Percentiles rank a stretch among this genome's conserved stretches.
Evolutionary conservation across 2,113 vertebrate species (phyloP).

Genomic region (Dromiciops gliroides): DNA sequence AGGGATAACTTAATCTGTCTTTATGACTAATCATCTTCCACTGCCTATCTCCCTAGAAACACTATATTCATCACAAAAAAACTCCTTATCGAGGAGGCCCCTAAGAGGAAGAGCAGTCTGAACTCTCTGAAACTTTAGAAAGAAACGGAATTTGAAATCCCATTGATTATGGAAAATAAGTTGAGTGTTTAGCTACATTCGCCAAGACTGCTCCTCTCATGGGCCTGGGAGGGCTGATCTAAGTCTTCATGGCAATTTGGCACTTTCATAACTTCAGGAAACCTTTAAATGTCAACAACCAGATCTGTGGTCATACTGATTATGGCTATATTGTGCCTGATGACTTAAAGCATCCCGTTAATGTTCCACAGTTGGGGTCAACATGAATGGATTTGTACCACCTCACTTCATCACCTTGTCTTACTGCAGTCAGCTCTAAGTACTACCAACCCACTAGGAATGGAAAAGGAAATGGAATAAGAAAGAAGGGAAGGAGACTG

Average conservation of each 20-base stretch:
- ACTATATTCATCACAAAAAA: slow-evolving; percentile 4
- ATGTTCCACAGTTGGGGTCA: background rate
- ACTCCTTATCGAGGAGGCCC: background rate
- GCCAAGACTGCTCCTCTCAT: background rate
- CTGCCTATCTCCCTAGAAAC: background rate
- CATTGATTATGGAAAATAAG: background rate
- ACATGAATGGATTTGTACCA: background rate
- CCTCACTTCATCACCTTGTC: background rate
- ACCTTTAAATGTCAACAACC: background rate
- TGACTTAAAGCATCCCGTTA: background rate
- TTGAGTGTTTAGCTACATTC: background rate
- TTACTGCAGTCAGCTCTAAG: background rate
- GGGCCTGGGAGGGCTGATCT: background rate
- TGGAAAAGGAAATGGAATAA: background rate
- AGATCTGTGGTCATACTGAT: background rate
- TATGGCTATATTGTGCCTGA: background rate
- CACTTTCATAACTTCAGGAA: background rate
- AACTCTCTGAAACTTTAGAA: background rate
- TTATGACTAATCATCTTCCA: background rate
- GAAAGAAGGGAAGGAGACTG: background rate
- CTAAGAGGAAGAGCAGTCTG: background rate
- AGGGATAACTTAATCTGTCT: background rate
- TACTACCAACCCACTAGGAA: background rate
- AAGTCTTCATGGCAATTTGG: background rate
- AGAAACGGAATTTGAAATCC: background rate